A percentile compares a stretch with the other conserved stretches of the same genome.
phyloP scores from a whole-genome alignment of 2,797 vertebrate species.

The Eulemur mongoz region DNA sequence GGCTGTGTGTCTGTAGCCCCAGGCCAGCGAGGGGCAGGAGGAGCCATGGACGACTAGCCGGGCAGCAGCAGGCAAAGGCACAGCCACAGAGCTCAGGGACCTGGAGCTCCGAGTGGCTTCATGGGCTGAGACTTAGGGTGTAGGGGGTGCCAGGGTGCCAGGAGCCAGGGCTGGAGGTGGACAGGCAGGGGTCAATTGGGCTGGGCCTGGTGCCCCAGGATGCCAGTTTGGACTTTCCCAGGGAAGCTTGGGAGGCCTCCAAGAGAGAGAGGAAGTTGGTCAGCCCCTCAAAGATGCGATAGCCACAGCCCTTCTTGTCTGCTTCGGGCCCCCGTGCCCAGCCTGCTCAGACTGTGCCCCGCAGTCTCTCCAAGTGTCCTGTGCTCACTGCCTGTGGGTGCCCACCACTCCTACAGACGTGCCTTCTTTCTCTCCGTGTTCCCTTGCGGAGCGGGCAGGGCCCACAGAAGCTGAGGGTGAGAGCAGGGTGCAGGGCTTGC shows the following conservation, averaged over 20 bases:
- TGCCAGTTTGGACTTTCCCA: not conserved
- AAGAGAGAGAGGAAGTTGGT: not conserved
- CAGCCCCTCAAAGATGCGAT: not conserved
- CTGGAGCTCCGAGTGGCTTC: not conserved
- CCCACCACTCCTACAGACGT: rapidly evolving
- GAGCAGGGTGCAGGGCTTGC: not conserved
- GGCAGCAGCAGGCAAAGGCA: not conserved
- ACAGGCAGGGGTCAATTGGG: rapidly evolving
- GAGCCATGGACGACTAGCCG: rapidly evolving
- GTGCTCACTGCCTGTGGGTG: not conserved
- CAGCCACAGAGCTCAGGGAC: rapidly evolving
- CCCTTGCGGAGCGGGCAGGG: rapidly evolving
- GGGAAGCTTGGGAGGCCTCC: not conserved
- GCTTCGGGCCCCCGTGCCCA: not conserved
- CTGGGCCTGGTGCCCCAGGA: not conserved
- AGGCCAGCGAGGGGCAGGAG: not conserved
- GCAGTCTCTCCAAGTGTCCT: rapidly evolving
- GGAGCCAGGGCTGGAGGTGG: not conserved
- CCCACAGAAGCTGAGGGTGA: rapidly evolving
- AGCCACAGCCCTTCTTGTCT: not conserved
- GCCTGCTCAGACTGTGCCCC: not conserved
- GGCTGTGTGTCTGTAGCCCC: not conserved
- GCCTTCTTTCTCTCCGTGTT: not conserved
- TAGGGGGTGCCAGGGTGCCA: not conserved
- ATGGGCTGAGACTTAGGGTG: not conserved